Conservation (phyloP, 1,140 invertebrate species). For the Drosophila mojavensis region DNA sequence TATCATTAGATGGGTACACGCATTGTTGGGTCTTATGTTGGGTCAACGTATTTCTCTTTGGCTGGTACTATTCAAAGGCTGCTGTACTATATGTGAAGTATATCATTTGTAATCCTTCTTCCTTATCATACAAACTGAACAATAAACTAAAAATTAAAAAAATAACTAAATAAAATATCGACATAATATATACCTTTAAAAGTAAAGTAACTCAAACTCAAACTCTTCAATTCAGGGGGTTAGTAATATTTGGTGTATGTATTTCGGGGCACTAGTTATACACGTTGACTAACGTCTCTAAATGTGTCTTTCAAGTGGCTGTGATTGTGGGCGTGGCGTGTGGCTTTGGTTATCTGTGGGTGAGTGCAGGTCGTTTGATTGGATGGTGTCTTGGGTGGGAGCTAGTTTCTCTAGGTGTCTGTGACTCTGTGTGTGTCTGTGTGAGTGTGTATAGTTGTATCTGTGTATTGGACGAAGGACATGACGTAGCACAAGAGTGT, state of each 20-base stretch:
- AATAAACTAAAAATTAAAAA: constrained; percentile 54
- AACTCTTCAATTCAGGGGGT: constrained; percentile 18
- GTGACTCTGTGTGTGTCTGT: constrained; percentile 8
- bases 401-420: constrained; percentile 14
- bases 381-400: constrained; percentile 12
- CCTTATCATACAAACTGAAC: constrained; percentile 56
- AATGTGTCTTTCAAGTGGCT: constrained; percentile 34
- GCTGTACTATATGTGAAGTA: constrained; percentile 80
- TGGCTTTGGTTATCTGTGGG: constrained; percentile 5
- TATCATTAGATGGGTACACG: constrained; percentile 9
- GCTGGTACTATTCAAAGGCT: constrained; percentile 71
- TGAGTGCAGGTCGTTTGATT: constrained; percentile 19
- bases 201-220: constrained; percentile 45
- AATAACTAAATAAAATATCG: constrained; percentile 37
- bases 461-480: constrained; percentile 61
- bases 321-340: constrained; percentile 22
- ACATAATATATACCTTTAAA: background rate
- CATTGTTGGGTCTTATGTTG: background rate
- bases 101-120: constrained; percentile 76
- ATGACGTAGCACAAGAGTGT: constrained; percentile 73
- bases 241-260: constrained; percentile 10
- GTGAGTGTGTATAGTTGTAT: constrained; percentile 33
- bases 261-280: background rate
- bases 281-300: background rate
- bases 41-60: constrained; percentile 23